A percentile compares a stretch with the other conserved stretches of the same genome.
Evolutionary conservation across 2,888 invertebrate species (phyloP).

Genomic region (Thyatira batis): DNA sequence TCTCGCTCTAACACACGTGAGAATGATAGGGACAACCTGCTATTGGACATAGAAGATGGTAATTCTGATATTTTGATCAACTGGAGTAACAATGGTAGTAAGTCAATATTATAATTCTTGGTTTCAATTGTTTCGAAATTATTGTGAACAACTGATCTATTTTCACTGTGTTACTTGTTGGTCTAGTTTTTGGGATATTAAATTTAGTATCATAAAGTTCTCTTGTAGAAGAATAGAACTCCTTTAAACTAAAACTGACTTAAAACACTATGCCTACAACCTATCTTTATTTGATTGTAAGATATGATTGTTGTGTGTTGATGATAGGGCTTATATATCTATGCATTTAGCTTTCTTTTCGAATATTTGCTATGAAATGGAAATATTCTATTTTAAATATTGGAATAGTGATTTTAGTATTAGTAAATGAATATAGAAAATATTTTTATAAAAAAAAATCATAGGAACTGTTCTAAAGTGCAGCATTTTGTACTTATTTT

Average conservation of each 20-base stretch:
- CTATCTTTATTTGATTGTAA: not conserved
- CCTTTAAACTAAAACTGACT: not conserved
- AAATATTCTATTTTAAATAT: not conserved
- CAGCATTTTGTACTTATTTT: not conserved
- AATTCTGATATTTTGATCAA: slow-evolving; percentile 66
- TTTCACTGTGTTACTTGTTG: not conserved
- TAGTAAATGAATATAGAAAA: not conserved
- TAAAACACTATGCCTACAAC: not conserved
- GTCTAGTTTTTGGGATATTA: not conserved
- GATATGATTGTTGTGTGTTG: not conserved
- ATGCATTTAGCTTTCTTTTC: not conserved
- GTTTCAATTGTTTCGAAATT: not conserved
- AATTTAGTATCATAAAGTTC: not conserved
- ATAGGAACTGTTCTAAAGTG: not conserved
- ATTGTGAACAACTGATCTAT: not conserved
- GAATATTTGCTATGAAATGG: not conserved
- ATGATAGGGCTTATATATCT: not conserved
- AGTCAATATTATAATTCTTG: slow-evolving; percentile 64
- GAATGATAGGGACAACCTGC: slow-evolving; percentile 57
- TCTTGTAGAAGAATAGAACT: not conserved
- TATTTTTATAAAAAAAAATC: not conserved
- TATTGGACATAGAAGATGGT: slow-evolving; percentile 71
- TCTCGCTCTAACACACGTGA: slow-evolving; percentile 38
- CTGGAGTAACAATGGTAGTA: slow-evolving; percentile 68
- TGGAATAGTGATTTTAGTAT: not conserved